Evolutionary conservation across 2,113 vertebrate species (phyloP), one percentile per base, ranked within the genome.

Genomic region (Nestor notabilis): DNA sequence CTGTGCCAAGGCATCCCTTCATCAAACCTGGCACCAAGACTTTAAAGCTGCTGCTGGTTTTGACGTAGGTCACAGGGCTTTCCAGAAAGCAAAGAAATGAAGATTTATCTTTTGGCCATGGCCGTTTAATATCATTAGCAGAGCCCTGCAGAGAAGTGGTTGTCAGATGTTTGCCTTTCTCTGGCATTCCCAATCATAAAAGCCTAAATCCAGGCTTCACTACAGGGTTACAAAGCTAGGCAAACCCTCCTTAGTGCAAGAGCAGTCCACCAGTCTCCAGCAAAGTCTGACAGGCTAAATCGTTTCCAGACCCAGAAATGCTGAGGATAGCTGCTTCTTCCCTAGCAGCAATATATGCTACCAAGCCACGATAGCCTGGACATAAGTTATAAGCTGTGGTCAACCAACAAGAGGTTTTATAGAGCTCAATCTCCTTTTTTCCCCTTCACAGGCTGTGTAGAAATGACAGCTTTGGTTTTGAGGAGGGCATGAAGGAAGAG

Each of bases 401-500:
- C 23, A 16, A 66, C 31, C 70, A 56, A 9, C 23, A 14, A 3
- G 2, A 66, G 8, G 8, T 43, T 79, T 86, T 25, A 33, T 37
- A 44, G 23, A 66, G 33, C n/a, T 75, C 41, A 19, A 60, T 43
- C 56, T 68, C 66, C 13, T 39, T 35, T 27, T 25, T 37, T 1
- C 6, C 13, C 17, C 39, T 3, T 78, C 11, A 1, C 25, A 61
- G 27, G 56, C n/a, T 44, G 20, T 1, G 0, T 7, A 79, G 41
- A 83, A 89, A 10, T 50, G 75, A 70, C 41, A 75, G 23, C 49
- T 87, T 33, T 47, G 37, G 27, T 28, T 92, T 71, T 69, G 50
- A 46, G n/a, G 33, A 79, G 41, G 55, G 17, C 3, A 1, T 28
- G 43, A 69, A 87, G 68, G 37, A 4, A 0, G 1, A 81, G n/a